Evolutionary conservation across 2,888 invertebrate species (phyloP).

Genomic region (Philopedon plagiatum): DNA sequence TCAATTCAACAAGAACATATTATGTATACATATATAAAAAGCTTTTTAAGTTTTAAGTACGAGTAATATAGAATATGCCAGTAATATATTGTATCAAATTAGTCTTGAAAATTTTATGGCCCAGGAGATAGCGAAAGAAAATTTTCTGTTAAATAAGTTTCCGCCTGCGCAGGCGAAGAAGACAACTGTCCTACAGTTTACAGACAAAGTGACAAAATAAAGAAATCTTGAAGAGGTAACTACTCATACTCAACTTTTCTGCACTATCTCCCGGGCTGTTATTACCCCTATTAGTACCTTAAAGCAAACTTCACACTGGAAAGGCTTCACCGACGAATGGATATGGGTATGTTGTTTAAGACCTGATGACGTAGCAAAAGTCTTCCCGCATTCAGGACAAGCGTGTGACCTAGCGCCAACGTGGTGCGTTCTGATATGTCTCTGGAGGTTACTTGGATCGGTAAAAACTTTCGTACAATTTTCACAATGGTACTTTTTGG

Average conservation of each 20-base stretch:
- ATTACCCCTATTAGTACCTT: slow-evolving; percentile 74
- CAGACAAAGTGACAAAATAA: too few relatives aligned
- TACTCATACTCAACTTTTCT: slow-evolving; percentile 20
- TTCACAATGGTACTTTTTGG: slow-evolving; percentile 92
- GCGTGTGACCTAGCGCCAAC: slow-evolving; percentile 96
- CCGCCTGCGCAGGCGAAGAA: too few relatives aligned
- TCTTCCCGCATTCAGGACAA: slow-evolving; percentile 98
- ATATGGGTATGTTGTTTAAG: slow-evolving; percentile 99
- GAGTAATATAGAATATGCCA: too few relatives aligned
- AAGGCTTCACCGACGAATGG: slow-evolving; percentile 98
- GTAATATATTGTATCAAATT: too few relatives aligned
- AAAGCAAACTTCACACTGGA: slow-evolving; percentile 96
- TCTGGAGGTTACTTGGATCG: slow-evolving; percentile 96
- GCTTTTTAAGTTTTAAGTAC: too few relatives aligned
- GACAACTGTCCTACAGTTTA: too few relatives aligned
- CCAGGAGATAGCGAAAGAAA: too few relatives aligned
- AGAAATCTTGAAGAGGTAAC: too few relatives aligned
- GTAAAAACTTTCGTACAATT: slow-evolving; percentile 95
- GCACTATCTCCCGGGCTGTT: neutral
- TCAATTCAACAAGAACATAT: too few relatives aligned
- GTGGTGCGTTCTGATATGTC: slow-evolving; percentile 96
- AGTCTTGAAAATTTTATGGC: too few relatives aligned
- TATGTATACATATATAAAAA: too few relatives aligned
- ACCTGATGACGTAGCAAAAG: slow-evolving; percentile 97
- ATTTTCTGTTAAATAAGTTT: too few relatives aligned